These are phyloP conservation scores for Chlorops oryzae DNA, from an alignment of 1,140 invertebrate species.

Conservation along the genomic window DNA sequence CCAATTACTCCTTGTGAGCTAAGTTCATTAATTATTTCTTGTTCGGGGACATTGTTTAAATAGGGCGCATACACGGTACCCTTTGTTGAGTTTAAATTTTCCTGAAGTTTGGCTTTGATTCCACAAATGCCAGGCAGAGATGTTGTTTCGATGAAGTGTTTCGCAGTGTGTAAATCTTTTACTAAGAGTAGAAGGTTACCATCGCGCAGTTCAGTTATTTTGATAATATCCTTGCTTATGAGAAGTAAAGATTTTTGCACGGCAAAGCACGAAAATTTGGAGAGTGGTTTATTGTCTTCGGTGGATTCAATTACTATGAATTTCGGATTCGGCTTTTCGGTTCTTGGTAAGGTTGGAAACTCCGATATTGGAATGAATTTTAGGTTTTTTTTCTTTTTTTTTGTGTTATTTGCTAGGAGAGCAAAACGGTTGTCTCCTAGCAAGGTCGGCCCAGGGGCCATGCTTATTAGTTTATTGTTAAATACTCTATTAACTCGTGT, in stretches of 20 bases:
- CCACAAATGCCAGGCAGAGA: background rate
- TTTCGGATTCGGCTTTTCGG: slow-evolving; percentile 1
- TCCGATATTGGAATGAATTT: too few species aligned
- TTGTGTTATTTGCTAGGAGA: background rate
- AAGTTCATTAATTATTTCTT: background rate
- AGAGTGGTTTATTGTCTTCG: background rate
- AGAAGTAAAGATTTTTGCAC: background rate
- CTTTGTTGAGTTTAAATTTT: background rate
- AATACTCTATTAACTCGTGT: too few species aligned
- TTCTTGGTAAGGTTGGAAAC: too few species aligned
- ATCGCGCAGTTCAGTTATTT: background rate
- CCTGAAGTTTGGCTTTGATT: background rate
- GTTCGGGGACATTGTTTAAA: slow-evolving; percentile 1
- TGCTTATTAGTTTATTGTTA: too few species aligned
- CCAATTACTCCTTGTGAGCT: background rate
- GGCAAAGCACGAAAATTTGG: background rate
- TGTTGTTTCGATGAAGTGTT: background rate
- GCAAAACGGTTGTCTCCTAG: background rate
- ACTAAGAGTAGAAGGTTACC: background rate
- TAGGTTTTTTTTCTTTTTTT: background rate
- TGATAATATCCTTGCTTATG: background rate
- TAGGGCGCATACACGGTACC: background rate
- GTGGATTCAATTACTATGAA: background rate
- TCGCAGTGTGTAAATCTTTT: background rate
- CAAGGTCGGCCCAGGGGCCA: too few species aligned